Conservation (phyloP, 2,113 vertebrate genomes). For the Eubucco bourcierii region DNA sequence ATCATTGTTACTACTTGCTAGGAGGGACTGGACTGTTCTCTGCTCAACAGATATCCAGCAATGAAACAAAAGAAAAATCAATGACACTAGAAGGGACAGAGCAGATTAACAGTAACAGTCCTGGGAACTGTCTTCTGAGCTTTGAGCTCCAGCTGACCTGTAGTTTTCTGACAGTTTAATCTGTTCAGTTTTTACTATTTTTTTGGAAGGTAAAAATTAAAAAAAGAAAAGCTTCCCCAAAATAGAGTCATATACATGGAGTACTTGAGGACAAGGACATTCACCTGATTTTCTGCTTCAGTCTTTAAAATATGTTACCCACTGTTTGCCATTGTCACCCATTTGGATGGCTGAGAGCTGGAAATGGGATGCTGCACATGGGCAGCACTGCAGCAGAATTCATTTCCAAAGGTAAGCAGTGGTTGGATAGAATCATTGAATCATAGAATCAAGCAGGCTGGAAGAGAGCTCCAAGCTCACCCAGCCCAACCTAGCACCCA, state of each 20-base stretch:
- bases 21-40: not conserved
- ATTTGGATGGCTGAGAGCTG: not conserved
- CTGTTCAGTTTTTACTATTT: not conserved
- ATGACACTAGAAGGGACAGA: not conserved
- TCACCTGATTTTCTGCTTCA: not conserved
- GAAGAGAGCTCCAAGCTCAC: no score
- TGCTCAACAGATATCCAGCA: not conserved
- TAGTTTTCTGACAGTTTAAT: not conserved
- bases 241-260: not conserved
- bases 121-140: not conserved
- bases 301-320: not conserved
- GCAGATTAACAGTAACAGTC: not conserved
- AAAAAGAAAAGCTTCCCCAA: not conserved
- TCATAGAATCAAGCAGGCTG: no score
- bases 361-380: fast-evolving
- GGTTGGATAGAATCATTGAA: not conserved
- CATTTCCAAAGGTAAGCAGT: not conserved
- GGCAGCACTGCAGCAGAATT: not conserved
- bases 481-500: no score
- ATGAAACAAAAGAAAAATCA: not conserved
- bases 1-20: not conserved
- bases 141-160: not conserved
- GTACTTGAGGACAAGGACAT: not conserved
- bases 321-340: not conserved
- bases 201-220: not conserved